Conservation (phyloP, 2,888 invertebrate genomes). For the Malachius bipustulatus region DNA sequence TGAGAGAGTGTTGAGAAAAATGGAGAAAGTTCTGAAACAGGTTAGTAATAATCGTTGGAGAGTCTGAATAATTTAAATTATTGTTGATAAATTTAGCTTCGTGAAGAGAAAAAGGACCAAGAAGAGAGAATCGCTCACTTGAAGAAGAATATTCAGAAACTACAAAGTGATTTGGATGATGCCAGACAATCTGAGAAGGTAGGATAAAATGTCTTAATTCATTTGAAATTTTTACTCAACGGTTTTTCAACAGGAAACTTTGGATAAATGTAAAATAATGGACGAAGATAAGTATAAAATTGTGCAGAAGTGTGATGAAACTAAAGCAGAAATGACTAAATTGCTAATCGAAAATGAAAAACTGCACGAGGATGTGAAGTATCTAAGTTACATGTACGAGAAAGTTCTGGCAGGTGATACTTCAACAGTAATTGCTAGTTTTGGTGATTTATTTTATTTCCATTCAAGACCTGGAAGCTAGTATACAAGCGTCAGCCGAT, state of each 20-base stretch:
- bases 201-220: too few relatives aligned
- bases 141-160: constrained; percentile 28
- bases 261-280: not conserved
- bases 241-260: constrained; percentile 7
- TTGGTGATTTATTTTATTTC: too few relatives aligned
- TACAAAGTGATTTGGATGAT: constrained; percentile 26
- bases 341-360: not conserved
- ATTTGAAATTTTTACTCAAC: too few relatives aligned
- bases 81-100: constrained; percentile 17
- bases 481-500: constrained; percentile 17
- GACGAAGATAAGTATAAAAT: not conserved
- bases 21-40: constrained; percentile 21
- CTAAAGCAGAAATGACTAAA: not conserved
- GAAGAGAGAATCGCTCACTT: constrained; percentile 25
- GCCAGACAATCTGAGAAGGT: constrained; percentile 25
- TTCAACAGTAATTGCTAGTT: too few relatives aligned
- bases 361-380: not conserved
- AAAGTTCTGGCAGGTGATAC: not conserved
- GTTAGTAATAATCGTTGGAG: constrained; percentile 12
- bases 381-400: not conserved
- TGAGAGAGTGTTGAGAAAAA: constrained; percentile 17
- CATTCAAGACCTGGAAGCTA: constrained; percentile 24
- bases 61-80: not conserved
- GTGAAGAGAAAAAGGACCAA: constrained; percentile 23
- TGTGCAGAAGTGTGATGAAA: not conserved